These are phyloP conservation scores for Polydrusus cervinus DNA, from an alignment of 2,888 invertebrate genomes.

Conservation along the genomic window DNA sequence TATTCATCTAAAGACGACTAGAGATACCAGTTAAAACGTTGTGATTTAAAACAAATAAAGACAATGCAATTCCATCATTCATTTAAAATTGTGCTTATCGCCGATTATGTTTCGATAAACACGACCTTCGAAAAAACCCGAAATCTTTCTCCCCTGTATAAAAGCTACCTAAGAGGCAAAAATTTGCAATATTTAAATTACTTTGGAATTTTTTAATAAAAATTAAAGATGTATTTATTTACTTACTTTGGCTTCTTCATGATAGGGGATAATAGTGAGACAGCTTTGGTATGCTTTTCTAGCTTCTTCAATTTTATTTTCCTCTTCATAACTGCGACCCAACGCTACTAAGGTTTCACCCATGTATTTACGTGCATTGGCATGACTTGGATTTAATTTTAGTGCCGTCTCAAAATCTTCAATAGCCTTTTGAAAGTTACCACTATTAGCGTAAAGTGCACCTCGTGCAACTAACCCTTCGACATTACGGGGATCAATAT, in stretches of 20 bases:
- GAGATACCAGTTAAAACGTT: too few species aligned
- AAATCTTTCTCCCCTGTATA: too few species aligned
- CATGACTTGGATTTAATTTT: constrained; percentile 90
- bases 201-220: too few species aligned
- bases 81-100: too few species aligned
- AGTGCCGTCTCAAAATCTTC: constrained; percentile 95
- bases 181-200: too few species aligned
- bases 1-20: too few species aligned
- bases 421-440: constrained; percentile 93
- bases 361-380: constrained; percentile 95
- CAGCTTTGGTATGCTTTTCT: constrained; percentile 90
- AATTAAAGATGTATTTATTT: too few species aligned
- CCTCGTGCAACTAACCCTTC: constrained; percentile 94
- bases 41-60: too few species aligned
- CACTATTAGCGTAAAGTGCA: constrained; percentile 94
- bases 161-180: too few species aligned
- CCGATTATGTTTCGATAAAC: too few species aligned
- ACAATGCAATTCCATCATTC: too few species aligned
- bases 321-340: constrained; percentile 91
- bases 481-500: constrained; percentile 92
- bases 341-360: constrained; percentile 93
- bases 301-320: constrained; percentile 89
- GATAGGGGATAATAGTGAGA: constrained; percentile 87
- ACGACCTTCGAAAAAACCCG: too few species aligned
- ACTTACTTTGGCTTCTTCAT: constrained; percentile 82